Conservation (phyloP, 2,797 vertebrate genomes). For the Crocodylus rhombifer region DNA sequence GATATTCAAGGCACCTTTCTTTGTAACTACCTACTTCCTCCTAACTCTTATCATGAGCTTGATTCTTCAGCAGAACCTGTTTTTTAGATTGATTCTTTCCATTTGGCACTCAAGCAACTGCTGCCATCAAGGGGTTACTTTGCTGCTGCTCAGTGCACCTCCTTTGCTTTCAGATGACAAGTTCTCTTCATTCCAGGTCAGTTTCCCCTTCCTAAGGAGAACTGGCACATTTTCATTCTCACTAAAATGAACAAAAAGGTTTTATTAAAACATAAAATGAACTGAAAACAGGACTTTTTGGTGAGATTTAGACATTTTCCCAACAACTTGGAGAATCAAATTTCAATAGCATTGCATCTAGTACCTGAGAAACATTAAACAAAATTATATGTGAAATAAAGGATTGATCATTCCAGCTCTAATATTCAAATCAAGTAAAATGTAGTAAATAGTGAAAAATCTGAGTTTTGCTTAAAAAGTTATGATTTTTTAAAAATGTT, state of each 20-base stretch:
- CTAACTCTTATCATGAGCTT: neutral
- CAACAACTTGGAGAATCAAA: neutral
- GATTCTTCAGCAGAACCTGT: neutral
- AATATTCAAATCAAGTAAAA: neutral
- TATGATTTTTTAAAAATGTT: neutral
- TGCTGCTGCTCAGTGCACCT: fast-evolving
- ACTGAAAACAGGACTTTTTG: neutral
- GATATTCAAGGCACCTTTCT: neutral
- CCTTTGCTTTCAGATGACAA: neutral
- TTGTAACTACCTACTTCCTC: neutral
- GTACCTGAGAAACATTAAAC: neutral
- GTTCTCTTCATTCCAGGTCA: neutral
- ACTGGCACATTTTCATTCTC: neutral
- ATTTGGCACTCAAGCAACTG: neutral
- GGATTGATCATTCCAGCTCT: neutral
- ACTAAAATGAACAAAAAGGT: neutral
- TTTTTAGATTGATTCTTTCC: neutral
- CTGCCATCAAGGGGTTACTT: neutral
- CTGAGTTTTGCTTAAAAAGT: neutral
- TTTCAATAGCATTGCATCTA: neutral
- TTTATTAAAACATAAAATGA: neutral
- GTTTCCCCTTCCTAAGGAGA: neutral
- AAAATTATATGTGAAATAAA: neutral
- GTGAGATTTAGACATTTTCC: neutral
- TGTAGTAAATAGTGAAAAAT: neutral